These are phyloP conservation scores for Machimus rusticus DNA, from an alignment of 2,888 invertebrate species.

Conservation along the genomic window DNA sequence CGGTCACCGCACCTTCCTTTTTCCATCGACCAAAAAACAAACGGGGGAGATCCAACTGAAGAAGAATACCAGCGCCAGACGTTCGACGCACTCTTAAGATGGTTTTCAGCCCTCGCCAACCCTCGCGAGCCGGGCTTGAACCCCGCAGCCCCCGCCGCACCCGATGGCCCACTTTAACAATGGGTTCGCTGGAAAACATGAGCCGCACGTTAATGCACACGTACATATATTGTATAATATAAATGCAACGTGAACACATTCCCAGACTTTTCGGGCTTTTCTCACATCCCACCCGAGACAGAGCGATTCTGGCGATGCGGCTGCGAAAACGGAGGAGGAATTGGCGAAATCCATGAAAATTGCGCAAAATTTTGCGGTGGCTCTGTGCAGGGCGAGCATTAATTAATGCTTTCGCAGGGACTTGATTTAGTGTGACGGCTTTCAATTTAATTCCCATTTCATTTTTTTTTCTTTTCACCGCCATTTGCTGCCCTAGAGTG, in stretches of 20 bases:
- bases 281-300: neutral
- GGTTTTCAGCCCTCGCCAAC: neutral
- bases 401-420: neutral
- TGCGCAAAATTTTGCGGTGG: neutral
- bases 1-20: neutral
- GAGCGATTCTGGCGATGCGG: neutral
- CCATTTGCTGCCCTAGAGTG: neutral
- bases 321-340: neutral
- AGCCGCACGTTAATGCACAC: neutral
- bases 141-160: neutral
- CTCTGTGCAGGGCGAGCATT: neutral
- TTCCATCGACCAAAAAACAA: neutral
- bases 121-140: neutral
- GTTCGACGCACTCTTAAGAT: slow-evolving; percentile 43
- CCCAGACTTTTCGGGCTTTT: neutral
- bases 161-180: neutral
- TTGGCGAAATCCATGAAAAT: neutral
- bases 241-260: neutral
- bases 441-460: neutral
- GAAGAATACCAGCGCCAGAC: slow-evolving; percentile 21
- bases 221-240: neutral
- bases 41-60: neutral
- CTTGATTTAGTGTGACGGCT: neutral
- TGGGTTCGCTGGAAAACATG: neutral
- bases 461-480: neutral